A percentile compares a stretch with the other conserved stretches of the same genome.
Conservation (phyloP, 2,113 vertebrate genomes). For the Austrofundulus limnaeus region DNA sequence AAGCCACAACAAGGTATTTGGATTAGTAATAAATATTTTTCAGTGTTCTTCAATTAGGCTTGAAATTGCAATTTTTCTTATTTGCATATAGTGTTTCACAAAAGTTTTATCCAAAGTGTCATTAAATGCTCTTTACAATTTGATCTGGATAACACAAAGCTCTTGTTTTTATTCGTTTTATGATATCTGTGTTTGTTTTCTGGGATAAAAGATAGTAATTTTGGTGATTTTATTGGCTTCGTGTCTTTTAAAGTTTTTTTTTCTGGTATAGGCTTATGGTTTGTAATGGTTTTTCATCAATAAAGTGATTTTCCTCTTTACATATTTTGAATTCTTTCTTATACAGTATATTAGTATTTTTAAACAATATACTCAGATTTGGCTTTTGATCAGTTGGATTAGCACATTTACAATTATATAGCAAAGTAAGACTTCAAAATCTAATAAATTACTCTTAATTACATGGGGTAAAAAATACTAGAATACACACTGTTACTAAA, state of each 20-base stretch:
- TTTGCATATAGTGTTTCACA: slow-evolving; percentile 14
- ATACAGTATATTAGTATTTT: not conserved
- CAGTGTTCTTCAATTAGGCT: not conserved
- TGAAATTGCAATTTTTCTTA: slow-evolving; percentile 5
- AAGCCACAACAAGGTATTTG: slow-evolving; percentile 15
- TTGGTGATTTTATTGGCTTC: slow-evolving; percentile 8
- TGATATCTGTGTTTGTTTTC: slow-evolving; percentile 24
- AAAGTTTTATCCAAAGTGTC: slow-evolving; percentile 10
- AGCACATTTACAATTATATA: not conserved
- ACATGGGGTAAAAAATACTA: too few species aligned
- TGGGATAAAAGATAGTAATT: not conserved
- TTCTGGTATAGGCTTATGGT: slow-evolving; percentile 5
- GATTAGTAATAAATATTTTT: slow-evolving; percentile 3
- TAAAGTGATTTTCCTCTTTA: slow-evolving; percentile 30
- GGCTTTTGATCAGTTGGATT: not conserved
- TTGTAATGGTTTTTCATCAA: slow-evolving; percentile 39
- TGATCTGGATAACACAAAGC: slow-evolving; percentile 13
- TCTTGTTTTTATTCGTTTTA: slow-evolving; percentile 14
- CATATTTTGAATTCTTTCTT: not conserved
- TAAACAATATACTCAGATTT: not conserved
- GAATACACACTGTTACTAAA: too few species aligned
- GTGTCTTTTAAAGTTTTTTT: slow-evolving; percentile 20
- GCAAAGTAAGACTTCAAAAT: not conserved
- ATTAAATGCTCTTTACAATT: slow-evolving; percentile 8
- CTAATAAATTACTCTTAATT: not conserved